A percentile compares a stretch with the other conserved stretches of the same genome.
Evolutionary conservation across 2,797 vertebrate species (phyloP).

Genomic region (Champsocephalus gunnari): DNA sequence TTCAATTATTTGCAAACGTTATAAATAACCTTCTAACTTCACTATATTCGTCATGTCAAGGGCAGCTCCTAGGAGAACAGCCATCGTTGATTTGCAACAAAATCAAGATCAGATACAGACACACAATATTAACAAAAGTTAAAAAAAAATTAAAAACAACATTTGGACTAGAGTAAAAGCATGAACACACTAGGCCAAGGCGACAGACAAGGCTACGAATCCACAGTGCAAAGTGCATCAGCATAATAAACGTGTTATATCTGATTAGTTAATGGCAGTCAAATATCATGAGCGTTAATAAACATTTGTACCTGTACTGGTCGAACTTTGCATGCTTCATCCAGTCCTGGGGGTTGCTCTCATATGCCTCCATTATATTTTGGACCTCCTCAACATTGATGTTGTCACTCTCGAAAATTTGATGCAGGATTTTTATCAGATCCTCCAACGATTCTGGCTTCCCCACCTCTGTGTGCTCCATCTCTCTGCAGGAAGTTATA

Average conservation of each 20-base stretch:
- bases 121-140: neutral
- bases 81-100: neutral
- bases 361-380: slow-evolving; percentile 91
- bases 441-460: slow-evolving; percentile 89
- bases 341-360: slow-evolving; percentile 93
- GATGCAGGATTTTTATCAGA: slow-evolving; percentile 88
- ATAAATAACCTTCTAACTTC: neutral
- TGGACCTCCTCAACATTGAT: slow-evolving; percentile 94
- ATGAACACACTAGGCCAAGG: neutral
- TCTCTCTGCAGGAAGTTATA: slow-evolving; percentile 38
- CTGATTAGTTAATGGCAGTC: neutral
- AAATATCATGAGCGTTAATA: neutral
- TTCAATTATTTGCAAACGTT: neutral
- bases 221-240: slow-evolving; percentile 37
- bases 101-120: neutral
- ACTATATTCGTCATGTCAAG: neutral
- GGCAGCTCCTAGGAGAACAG: neutral
- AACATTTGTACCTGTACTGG: slow-evolving; percentile 89
- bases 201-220: neutral
- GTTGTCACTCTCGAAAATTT: slow-evolving; percentile 87
- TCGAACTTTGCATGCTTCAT: slow-evolving; percentile 90
- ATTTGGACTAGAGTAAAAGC: neutral
- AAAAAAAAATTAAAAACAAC: neutral
- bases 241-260: slow-evolving; percentile 18
- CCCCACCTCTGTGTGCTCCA: slow-evolving; percentile 89